Evolutionary conservation across 1,140 invertebrate species (phyloP).

Genomic region (Dendroctonus ponderosae): DNA sequence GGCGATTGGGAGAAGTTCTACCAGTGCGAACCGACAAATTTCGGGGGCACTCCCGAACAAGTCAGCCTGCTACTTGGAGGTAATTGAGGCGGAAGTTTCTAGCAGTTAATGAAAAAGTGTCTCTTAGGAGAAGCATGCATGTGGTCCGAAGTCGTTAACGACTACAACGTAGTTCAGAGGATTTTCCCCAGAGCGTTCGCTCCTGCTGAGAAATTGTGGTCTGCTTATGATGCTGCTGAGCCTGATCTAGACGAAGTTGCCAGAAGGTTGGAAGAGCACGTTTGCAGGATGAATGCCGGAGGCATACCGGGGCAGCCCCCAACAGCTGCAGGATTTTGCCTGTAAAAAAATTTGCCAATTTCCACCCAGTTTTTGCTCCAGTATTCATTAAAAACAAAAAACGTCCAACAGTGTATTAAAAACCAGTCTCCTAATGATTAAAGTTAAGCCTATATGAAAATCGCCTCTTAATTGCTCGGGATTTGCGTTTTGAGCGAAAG

Average conservation of each 20-base stretch:
- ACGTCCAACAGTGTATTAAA: too few species aligned
- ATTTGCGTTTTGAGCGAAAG: too few species aligned
- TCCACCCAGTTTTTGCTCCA: too few species aligned
- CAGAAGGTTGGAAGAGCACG: conserved; percentile 74
- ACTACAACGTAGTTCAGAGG: conserved; percentile 57
- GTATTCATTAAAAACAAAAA: too few species aligned
- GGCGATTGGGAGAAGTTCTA: conserved; percentile 80
- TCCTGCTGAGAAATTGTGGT: conserved; percentile 85
- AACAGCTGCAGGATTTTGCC: conserved; percentile 65
- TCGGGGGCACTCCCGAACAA: conserved; percentile 50
- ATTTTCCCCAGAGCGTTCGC: conserved; percentile 80
- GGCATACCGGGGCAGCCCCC: conserved; percentile 71
- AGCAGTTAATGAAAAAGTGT: too few species aligned
- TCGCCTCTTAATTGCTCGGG: too few species aligned
- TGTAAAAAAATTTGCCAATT: too few species aligned
- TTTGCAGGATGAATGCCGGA: conserved; percentile 77
- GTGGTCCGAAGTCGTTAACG: conserved; percentile 86
- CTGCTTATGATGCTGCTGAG: conserved; percentile 34
- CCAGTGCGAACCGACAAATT: conserved; percentile 70
- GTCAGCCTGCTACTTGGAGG: conserved; percentile 65
- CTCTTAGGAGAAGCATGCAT: conserved; percentile 84
- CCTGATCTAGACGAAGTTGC: conserved; percentile 29
- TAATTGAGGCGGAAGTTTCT: not conserved
- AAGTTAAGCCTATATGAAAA: too few species aligned
- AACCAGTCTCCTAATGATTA: too few species aligned